A percentile compares a stretch with the other conserved stretches of the same genome.
These are phyloP conservation scores for Tetrax tetrax DNA, from an alignment of 2,113 vertebrate species.

Conservation along the genomic window DNA sequence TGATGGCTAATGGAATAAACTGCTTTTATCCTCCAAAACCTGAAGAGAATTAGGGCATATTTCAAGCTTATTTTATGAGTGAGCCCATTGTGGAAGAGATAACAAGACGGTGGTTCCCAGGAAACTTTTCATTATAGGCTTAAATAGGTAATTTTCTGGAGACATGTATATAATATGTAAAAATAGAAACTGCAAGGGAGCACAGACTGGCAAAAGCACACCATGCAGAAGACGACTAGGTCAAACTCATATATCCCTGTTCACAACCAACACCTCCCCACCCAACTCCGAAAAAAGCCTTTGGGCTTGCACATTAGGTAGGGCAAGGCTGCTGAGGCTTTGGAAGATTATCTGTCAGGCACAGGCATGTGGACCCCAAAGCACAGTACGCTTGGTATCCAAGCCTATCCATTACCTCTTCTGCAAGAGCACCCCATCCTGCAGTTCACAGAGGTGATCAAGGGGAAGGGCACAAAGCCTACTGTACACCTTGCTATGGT, in stretches of 20 bases:
- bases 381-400: neutral
- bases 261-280: neutral
- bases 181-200: neutral
- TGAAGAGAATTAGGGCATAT: neutral
- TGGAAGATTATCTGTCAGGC: neutral
- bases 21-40: conserved; percentile 18
- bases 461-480: neutral
- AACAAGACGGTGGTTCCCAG: neutral
- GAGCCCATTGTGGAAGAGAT: neutral
- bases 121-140: neutral
- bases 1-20: conserved; percentile 21
- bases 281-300: neutral
- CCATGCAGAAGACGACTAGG: neutral
- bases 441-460: neutral
- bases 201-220: neutral
- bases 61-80: conserved; percentile 12
- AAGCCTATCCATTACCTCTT: neutral
- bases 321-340: neutral
- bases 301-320: neutral
- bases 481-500: neutral
- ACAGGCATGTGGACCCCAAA: neutral
- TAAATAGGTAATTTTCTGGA: neutral
- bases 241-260: neutral
- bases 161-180: neutral
- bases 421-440: neutral